A percentile compares a stretch with the other conserved stretches of the same genome.
Evolutionary conservation across 2,113 vertebrate species (phyloP).

Genomic region (Serinus canaria): DNA sequence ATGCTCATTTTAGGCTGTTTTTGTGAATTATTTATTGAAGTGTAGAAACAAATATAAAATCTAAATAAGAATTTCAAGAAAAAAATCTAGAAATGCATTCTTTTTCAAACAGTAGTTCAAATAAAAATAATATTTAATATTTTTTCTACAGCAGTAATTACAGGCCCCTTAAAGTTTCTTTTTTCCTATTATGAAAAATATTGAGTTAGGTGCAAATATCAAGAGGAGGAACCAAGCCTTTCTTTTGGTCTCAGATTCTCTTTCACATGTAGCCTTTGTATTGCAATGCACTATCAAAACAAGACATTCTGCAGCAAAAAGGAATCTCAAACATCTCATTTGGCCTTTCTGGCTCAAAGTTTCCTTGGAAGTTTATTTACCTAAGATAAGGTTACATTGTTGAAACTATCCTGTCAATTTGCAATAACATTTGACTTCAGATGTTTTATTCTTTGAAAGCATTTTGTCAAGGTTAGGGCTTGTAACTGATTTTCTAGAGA

Average conservation of each 20-base stretch:
- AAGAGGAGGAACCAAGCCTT: neutral
- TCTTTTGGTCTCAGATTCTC: neutral
- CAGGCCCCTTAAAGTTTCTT: neutral
- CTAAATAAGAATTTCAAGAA: neutral
- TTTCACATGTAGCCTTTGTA: neutral
- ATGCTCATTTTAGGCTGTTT: neutral
- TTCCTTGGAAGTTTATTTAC: slow-evolving; percentile 30
- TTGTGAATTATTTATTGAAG: neutral
- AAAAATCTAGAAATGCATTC: neutral
- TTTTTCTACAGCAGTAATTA: neutral
- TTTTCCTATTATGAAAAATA: neutral
- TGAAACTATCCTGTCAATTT: slow-evolving; percentile 27
- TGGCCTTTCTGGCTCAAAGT: neutral
- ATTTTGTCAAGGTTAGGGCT: neutral
- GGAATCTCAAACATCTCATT: slow-evolving; percentile 24
- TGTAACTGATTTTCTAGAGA: neutral
- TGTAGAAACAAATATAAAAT: neutral
- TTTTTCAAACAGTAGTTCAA: neutral
- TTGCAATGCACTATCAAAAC: slow-evolving; percentile 10
- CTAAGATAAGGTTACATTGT: neutral
- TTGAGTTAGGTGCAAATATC: neutral
- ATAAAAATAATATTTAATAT: neutral
- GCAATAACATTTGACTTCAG: slow-evolving; percentile 32
- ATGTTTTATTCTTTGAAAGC: neutral
- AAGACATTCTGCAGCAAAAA: slow-evolving; percentile 3